Evolutionary conservation across 2,888 invertebrate species (phyloP).

Genomic region (Dryomyza anilis): DNA sequence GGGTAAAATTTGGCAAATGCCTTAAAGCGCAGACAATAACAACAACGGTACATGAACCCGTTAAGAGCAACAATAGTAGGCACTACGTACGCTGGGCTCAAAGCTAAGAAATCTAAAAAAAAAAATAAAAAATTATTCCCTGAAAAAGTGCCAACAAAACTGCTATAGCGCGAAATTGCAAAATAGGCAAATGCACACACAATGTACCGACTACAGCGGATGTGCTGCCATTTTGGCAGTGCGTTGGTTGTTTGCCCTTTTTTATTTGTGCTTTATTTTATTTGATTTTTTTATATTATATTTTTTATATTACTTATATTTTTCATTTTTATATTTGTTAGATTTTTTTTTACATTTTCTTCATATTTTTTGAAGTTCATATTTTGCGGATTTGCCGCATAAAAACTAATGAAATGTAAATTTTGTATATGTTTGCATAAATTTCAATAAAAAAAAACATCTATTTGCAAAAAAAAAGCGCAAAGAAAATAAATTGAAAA

Average conservation of each 20-base stretch:
- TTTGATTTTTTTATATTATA: no score
- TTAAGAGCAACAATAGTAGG: background rate
- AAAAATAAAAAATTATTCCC: no score
- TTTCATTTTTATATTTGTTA: background rate
- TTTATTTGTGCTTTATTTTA: no score
- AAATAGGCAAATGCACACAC: background rate
- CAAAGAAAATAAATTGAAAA: no score
- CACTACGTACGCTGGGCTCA: no score
- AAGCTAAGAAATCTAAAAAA: no score
- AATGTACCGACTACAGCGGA: background rate
- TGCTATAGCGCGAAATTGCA: slow-evolving; percentile 5
- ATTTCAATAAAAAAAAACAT: background rate
- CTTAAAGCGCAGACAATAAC: background rate
- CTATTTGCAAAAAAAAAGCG: background rate
- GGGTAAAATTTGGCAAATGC: background rate
- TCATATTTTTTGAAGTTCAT: background rate
- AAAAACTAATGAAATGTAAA: slow-evolving; percentile 41
- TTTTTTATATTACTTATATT: no score
- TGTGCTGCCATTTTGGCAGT: background rate
- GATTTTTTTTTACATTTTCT: background rate
- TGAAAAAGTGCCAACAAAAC: no score
- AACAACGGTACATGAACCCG: no score
- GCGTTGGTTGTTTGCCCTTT: no score
- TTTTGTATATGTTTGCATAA: slow-evolving; percentile 37
- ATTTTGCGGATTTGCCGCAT: slow-evolving; percentile 22